phyloP scores from a whole-genome alignment of 2,113 vertebrate genomes.

The Perca schrenkii region DNA sequence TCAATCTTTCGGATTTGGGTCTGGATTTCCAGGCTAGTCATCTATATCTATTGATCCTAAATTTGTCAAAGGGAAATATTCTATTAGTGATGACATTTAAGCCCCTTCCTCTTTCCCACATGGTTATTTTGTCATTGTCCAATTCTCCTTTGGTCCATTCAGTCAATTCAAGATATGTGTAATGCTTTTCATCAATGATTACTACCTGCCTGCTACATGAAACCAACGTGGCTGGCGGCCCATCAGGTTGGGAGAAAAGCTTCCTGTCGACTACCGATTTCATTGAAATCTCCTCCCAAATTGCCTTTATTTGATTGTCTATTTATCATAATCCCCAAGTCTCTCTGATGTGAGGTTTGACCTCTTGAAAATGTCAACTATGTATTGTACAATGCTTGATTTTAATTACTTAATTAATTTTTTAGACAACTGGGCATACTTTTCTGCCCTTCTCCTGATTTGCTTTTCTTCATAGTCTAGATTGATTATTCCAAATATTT shows the following conservation, averaged over 20 bases:
- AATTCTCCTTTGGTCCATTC: neutral
- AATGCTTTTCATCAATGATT: conserved; percentile 19
- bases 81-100: conserved; percentile 9
- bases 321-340: neutral
- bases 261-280: neutral
- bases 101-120: neutral
- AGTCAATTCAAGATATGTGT: conserved; percentile 2
- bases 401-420: neutral
- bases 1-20: too few relatives aligned
- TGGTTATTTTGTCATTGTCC: neutral
- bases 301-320: neutral
- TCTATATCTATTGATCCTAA: conserved; percentile 3
- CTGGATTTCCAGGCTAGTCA: neutral
- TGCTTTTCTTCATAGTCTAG: neutral
- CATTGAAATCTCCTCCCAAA: neutral
- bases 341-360: neutral
- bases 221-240: neutral
- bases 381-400: neutral
- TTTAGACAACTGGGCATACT: neutral
- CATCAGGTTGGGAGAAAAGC: neutral
- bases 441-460: neutral
- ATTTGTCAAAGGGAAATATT: conserved; percentile 5
- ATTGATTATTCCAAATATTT: conserved; percentile 7
- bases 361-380: neutral
- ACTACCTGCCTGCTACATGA: neutral